Evolutionary conservation across 2,888 invertebrate species (phyloP).

Genomic region (Ditula angustiorana): DNA sequence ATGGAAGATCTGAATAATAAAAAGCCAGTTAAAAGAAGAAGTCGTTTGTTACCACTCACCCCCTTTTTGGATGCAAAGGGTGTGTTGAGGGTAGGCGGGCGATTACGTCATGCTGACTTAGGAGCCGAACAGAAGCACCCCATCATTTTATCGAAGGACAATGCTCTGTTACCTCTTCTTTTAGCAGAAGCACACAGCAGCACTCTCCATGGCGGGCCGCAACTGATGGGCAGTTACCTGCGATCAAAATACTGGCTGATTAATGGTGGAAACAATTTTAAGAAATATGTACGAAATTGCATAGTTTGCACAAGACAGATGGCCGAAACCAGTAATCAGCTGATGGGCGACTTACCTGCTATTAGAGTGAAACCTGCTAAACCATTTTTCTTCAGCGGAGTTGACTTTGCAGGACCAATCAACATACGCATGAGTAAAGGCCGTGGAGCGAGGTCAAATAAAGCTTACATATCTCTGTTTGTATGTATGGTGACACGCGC

Average conservation of each 20-base stretch:
- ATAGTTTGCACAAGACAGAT: neutral
- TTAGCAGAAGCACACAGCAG: conserved; percentile 11
- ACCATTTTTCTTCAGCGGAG: neutral
- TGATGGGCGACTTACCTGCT: conserved; percentile 10
- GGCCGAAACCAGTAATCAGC: neutral
- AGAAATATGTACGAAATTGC: conserved; percentile 5
- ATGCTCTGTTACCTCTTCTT: neutral
- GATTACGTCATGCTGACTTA: conserved; percentile 29
- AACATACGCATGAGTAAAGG: neutral
- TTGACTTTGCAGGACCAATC: conserved; percentile 7
- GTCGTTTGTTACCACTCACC: neutral
- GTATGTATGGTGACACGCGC: conserved; percentile 4
- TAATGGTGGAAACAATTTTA: neutral
- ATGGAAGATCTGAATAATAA: conserved; percentile 15
- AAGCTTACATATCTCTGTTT: conserved; percentile 14
- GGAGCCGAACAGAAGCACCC: conserved; percentile 27
- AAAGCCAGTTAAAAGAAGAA: neutral
- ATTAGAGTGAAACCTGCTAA: conserved; percentile 18
- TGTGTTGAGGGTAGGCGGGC: conserved; percentile 36
- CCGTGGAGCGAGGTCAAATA: neutral
- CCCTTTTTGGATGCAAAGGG: conserved; percentile 2
- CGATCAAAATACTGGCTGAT: conserved; percentile 4
- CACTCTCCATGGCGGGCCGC: conserved; percentile 22
- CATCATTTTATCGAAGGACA: conserved; percentile 23
- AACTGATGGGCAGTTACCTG: conserved; percentile 8